Percentiles rank a stretch among this genome's conserved stretches.
These are phyloP conservation scores for Plumapathes pennacea DNA, from an alignment of 92 coral and sea anemone genomes.

Conservation along the genomic window DNA sequence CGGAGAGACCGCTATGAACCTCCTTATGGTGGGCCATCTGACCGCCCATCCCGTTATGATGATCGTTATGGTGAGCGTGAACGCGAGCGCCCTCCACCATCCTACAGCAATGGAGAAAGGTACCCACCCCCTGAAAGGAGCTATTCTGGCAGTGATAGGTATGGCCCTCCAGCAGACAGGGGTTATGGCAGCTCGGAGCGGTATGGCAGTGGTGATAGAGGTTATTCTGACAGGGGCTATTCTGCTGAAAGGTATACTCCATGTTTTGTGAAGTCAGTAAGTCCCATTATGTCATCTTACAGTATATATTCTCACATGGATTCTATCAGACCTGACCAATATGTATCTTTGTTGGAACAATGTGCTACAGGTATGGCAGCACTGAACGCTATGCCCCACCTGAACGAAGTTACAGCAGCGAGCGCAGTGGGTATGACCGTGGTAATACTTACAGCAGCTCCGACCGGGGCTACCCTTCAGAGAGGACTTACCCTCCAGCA, in stretches of 20 bases:
- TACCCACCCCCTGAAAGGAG: conserved; percentile 10
- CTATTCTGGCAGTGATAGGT: conserved; percentile 71
- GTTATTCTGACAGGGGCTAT: conserved; percentile 37
- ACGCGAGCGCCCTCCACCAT: conserved; percentile 57
- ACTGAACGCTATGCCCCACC: conserved; percentile 54
- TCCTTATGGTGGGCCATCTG: conserved; percentile 65
- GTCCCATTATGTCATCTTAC: too few species aligned
- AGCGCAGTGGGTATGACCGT: conserved; percentile 59
- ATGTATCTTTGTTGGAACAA: conserved; percentile 25
- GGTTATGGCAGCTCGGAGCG: conserved; percentile 54
- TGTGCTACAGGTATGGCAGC: conserved; percentile 11
- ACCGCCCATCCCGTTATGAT: conserved; percentile 59
- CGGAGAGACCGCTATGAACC: conserved; percentile 76
- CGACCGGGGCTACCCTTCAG: conserved; percentile 60
- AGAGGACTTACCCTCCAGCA: conserved; percentile 49
- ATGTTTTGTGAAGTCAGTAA: too few species aligned
- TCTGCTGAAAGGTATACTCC: conserved; percentile 20
- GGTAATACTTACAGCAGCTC: conserved; percentile 56
- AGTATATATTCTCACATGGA: neutral
- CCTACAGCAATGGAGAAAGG: conserved; percentile 47
- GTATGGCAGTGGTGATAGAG: conserved; percentile 44
- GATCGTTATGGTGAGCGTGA: conserved; percentile 69
- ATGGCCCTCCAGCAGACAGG: conserved; percentile 73
- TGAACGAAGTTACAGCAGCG: conserved; percentile 52
- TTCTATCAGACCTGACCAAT: neutral